These are phyloP conservation scores for Trididemnum nubilum DNA, from an alignment of 23 tunicate species.

Conservation along the genomic window DNA sequence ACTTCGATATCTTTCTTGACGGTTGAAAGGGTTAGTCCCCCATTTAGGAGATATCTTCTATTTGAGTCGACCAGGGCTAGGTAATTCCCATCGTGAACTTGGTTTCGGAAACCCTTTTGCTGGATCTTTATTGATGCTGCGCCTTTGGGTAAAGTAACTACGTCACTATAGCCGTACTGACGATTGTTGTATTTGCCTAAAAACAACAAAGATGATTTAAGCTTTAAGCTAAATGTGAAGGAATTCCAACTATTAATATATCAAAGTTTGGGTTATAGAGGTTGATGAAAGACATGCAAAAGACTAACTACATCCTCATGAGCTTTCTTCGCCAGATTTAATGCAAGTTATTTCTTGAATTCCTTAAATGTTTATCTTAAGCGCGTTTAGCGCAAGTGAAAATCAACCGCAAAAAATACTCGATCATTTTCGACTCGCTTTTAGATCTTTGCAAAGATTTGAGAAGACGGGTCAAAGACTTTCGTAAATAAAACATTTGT, in stretches of 20 bases:
- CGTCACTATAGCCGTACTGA: slow-evolving; percentile 70
- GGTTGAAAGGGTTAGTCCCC: slow-evolving; percentile 62
- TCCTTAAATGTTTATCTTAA: slow-evolving; percentile 8
- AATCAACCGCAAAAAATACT: too few relatives aligned
- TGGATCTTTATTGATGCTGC: slow-evolving; percentile 69
- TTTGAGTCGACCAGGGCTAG: slow-evolving; percentile 65
- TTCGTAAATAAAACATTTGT: too few relatives aligned
- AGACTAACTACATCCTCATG: background rate
- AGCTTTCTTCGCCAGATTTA: slow-evolving; percentile 8
- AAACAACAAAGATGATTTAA: background rate
- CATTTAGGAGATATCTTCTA: slow-evolving; percentile 72
- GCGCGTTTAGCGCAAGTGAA: background rate
- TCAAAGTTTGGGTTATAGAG: background rate
- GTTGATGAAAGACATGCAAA: background rate
- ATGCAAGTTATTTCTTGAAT: background rate
- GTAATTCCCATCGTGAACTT: slow-evolving; percentile 85
- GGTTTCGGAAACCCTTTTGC: slow-evolving; percentile 56
- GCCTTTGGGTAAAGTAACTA: slow-evolving; percentile 78
- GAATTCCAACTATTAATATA: background rate
- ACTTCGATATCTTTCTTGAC: slow-evolving; percentile 59
- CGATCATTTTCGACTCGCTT: too few relatives aligned
- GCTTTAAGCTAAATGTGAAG: too few relatives aligned
- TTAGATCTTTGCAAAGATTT: too few relatives aligned
- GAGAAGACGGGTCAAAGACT: too few relatives aligned
- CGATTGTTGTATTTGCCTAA: slow-evolving; percentile 82